A percentile compares a stretch with the other conserved stretches of the same genome.
Conservation (phyloP, 92 coral and sea anemone species). For the Isaurus tuberculatus region DNA sequence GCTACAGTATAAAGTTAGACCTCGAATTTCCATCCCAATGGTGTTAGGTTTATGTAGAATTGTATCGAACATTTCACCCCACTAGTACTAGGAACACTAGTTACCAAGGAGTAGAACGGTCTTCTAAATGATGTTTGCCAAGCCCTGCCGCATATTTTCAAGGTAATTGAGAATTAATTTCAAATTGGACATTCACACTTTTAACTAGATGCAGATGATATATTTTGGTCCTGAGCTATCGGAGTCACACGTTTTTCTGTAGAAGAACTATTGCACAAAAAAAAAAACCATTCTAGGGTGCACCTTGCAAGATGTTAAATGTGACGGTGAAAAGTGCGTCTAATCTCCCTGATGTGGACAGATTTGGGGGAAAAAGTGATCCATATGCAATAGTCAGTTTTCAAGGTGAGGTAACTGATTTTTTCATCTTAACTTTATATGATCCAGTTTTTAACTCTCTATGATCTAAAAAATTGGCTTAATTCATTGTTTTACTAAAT, state of each 20-base stretch:
- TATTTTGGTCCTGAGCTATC: background rate
- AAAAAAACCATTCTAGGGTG: background rate
- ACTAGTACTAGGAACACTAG: background rate
- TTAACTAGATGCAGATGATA: background rate
- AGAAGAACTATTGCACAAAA: background rate
- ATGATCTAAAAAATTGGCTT: too few species aligned
- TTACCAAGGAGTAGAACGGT: conserved; percentile 15
- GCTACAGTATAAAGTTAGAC: background rate
- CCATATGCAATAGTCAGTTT: conserved; percentile 86
- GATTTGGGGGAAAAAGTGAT: conserved; percentile 90
- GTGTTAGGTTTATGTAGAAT: background rate
- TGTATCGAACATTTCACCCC: background rate
- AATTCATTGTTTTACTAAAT: too few species aligned
- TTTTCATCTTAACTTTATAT: too few species aligned
- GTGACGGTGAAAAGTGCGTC: conserved; percentile 80
- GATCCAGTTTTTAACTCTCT: too few species aligned
- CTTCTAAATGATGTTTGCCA: conserved; percentile 17
- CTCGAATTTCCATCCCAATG: background rate
- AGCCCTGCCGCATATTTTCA: background rate
- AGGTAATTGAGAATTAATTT: background rate
- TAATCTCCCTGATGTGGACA: conserved; percentile 94
- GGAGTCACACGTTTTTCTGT: background rate
- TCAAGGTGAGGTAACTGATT: conserved; percentile 67
- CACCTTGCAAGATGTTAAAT: conserved; percentile 61
- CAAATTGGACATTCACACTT: background rate